Base-by-base conservation (phyloP, 2,888 invertebrate species). In the Lamellibrachia satsuma region DNA sequence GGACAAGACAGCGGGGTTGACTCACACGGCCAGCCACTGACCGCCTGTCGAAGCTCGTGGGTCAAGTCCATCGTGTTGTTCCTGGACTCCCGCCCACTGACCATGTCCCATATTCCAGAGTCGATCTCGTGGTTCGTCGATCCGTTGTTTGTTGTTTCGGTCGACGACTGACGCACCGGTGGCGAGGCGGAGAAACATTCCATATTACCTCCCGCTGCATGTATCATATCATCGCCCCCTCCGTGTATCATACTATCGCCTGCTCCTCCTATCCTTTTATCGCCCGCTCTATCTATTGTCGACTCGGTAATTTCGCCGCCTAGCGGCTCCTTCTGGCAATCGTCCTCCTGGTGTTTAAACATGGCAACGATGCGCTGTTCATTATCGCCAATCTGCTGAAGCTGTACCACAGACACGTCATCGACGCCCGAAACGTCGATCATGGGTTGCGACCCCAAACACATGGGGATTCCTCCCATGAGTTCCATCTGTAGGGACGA, bases 41-140 rank as follows among this genome's bases (percentile, higher is more conserved):
- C 6, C 75, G 75, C 75, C 11, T 75, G 75, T 15, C 75, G 75
- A 6, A 75, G 75, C 22, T 75, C 75, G 22, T 75, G 75, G 6
- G 27, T 92, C 90, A 90, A 52, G 27, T 92, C 92, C 57, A 91
- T 75, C 51, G 92, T 90, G 55, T 91, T 91, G 22, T 90, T 55
- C 27, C 90, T 27, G 6, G 55, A 55, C 11, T 93, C 92, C 11
- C 91, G 92, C 3, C 93, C 91, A 11, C 91, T 92, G 11, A 93
- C 90, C 90, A 93, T 90, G 93, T 93, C 92, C 93, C 93, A 93
- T 55, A 93, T 91, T 39, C 93, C 93, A 8, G 93, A 93, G 75
- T 93, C 93, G 15, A 92, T 93, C 51, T 93, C 92, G 7, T 90
- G 92, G 22, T 93, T 60, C 27, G 75, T 75, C 15, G 75, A 75